Evolutionary conservation across 2,888 invertebrate species (phyloP).

Genomic region (Ormyrus rosae): DNA sequence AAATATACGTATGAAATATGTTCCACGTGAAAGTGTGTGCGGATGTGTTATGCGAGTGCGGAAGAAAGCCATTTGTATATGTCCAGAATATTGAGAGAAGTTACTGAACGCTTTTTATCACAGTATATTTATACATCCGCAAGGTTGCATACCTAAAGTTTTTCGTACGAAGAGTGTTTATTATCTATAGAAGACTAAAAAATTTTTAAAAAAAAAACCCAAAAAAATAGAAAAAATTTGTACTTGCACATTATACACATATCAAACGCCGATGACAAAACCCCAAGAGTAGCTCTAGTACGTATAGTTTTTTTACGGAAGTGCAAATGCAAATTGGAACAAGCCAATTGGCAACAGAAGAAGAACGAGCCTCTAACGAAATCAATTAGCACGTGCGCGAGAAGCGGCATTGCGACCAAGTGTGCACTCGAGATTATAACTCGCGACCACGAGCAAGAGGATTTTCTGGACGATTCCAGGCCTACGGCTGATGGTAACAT

Average conservation of each 20-base stretch:
- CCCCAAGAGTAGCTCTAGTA: not conserved
- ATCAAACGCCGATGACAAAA: not conserved
- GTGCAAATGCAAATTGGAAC: conserved; percentile 22
- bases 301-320: conserved; percentile 28
- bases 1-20: not conserved
- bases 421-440: not conserved
- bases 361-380: conserved; percentile 34
- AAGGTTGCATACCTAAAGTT: not conserved
- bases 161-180: not conserved
- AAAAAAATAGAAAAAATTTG: too few species aligned
- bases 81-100: not conserved
- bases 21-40: not conserved
- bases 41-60: not conserved
- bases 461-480: not conserved
- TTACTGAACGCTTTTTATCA: not conserved
- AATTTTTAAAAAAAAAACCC: not conserved
- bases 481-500: not conserved
- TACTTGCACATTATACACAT: not conserved
- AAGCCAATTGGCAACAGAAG: conserved; percentile 10
- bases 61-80: not conserved
- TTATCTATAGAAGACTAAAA: not conserved
- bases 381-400: conserved; percentile 33
- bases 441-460: not conserved
- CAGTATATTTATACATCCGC: not conserved
- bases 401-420: not conserved